Base-by-base conservation (phyloP, 2,113 vertebrate species). In the Leptodactylus fuscus region DNA sequence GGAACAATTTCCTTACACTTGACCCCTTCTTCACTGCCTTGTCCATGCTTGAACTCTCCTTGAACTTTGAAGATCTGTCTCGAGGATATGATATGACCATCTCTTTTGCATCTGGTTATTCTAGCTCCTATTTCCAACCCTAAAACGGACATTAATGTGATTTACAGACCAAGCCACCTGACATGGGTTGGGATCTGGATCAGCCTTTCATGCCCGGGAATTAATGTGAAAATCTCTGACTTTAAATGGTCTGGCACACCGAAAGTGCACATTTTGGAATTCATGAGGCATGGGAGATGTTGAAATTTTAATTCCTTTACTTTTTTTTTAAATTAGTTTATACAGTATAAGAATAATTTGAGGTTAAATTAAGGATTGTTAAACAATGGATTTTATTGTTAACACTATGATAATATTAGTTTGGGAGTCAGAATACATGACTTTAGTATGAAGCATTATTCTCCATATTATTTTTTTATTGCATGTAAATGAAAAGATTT, bases 1-100 rank as follows among this genome's bases (percentile, higher is more conserved):
- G 89, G 94, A 95, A 93, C 92, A 93, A 91, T 95, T 94, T 94
- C 93, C 90, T 93, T 94, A 94, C 91, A 96, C 94, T 96, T 96
- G 95, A 95, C 95, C 96, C 92, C 92, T 91, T 91, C 90, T 93
- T 93, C 92, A 96, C 93, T 95, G 92, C 93, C 93, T 92, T 91
- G 92, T 95, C 93, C 94, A 95, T 95, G 97, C 95, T 95, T 98
- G 97, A 99, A 99, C 98, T 99, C 97, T 96, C 96, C 97, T 98
- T 99, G 98, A 99, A 98, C 97, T 97, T 94, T 91, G 92, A 92
- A 93, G 91, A 94, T 95, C 91, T 90, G 91, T 95, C 92, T 91
- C 93, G 88, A 93, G 91, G 94, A 92, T 89, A 88, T 91, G 94
- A 95, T 94, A 93, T 29, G 90, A 93, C 93, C 93, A 94, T 96